Percentiles rank a stretch among this genome's conserved stretches.
phyloP scores from a whole-genome alignment of 2,113 vertebrate species.

The Coregonus clupeaformis region DNA sequence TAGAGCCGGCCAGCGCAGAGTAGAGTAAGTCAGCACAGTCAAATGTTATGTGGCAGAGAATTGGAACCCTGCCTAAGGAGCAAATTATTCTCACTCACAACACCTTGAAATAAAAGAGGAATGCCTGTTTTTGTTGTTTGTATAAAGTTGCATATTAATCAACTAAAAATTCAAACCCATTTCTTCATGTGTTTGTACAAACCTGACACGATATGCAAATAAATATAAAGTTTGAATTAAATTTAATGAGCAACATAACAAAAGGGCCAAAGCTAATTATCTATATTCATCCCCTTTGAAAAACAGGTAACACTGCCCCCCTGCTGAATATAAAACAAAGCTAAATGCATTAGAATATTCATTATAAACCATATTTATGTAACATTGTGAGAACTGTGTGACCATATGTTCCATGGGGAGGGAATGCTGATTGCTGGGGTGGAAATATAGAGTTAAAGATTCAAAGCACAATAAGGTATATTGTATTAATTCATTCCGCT shows the following conservation, averaged over 20 bases:
- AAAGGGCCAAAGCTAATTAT: conserved; percentile 66
- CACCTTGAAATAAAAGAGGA: conserved; percentile 40
- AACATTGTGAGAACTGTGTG: conserved; percentile 55
- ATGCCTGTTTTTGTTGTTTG: conserved; percentile 41
- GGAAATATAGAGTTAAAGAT: conserved; percentile 61
- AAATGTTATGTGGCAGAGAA: conserved; percentile 18
- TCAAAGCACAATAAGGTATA: conserved; percentile 66
- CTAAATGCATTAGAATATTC: conserved; percentile 59
- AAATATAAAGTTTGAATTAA: conserved; percentile 59
- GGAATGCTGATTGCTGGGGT: conserved; percentile 51
- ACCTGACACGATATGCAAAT: conserved; percentile 60
- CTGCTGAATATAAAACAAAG: conserved; percentile 61
- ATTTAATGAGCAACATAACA: conserved; percentile 65
- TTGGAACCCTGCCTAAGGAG: conserved; percentile 31
- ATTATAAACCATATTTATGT: conserved; percentile 66
- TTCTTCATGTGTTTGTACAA: conserved; percentile 52
- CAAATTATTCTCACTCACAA: conserved; percentile 15
- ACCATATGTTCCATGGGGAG: conserved; percentile 47
- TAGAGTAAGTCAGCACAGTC: no score
- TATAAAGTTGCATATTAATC: conserved; percentile 48
- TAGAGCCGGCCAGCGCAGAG: no score
- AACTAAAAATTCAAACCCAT: conserved; percentile 36
- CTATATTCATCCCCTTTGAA: conserved; percentile 62
- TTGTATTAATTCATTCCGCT: conserved; percentile 64
- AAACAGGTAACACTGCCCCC: conserved; percentile 57